Conservation (phyloP, 2,888 invertebrate species). For the Tryphoninae sp. region DNA sequence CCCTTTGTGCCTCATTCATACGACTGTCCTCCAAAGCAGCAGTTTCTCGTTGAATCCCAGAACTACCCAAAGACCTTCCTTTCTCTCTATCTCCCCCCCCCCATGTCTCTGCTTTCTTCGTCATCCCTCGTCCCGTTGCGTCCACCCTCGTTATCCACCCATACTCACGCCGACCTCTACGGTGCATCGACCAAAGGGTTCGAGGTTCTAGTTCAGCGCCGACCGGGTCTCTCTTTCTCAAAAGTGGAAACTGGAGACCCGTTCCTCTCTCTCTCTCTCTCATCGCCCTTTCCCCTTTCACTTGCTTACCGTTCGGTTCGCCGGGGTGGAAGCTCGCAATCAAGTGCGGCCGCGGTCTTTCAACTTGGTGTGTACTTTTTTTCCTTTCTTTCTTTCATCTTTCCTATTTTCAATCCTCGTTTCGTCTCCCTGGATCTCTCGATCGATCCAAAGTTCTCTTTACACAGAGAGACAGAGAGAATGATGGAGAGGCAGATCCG, state of each 20-base stretch:
- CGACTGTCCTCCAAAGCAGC: conserved; percentile 52
- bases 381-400: conserved; percentile 65
- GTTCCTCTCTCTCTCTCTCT: not conserved
- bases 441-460: conserved; percentile 1
- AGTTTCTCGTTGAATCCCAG: conserved; percentile 21
- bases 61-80: conserved; percentile 11
- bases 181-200: conserved; percentile 67
- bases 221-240: conserved; percentile 50
- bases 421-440: conserved; percentile 34
- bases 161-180: conserved; percentile 50
- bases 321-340: conserved; percentile 64
- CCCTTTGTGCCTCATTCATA: conserved; percentile 56
- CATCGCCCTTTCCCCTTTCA: not conserved
- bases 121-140: conserved; percentile 44
- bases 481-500: not conserved
- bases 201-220: conserved; percentile 37
- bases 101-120: conserved; percentile 20
- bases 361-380: conserved; percentile 49
- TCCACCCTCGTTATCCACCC: conserved; percentile 54
- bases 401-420: conserved; percentile 64
- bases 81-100: not conserved
- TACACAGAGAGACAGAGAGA: not conserved
- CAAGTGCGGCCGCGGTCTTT: conserved; percentile 66
- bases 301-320: conserved; percentile 35
- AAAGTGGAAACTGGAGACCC: conserved; percentile 63